Evolutionary conservation across 2,888 invertebrate species (phyloP).

Genomic region (Melipona bicolor): DNA sequence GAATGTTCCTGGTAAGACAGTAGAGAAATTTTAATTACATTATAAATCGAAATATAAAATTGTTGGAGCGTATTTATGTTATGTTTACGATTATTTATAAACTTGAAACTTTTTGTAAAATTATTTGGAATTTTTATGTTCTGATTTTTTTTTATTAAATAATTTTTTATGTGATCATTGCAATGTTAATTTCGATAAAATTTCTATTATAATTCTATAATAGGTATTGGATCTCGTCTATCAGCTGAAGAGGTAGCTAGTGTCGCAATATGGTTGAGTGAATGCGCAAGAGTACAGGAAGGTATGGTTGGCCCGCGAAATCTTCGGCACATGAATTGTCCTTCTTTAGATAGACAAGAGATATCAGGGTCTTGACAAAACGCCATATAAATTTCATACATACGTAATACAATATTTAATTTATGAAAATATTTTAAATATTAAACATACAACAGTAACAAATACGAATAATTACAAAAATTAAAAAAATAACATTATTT

Average conservation of each 20-base stretch:
- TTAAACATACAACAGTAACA: neutral
- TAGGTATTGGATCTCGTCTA: constrained; percentile 80
- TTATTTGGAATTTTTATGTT: neutral
- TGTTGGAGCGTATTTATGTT: neutral
- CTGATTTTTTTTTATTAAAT: neutral
- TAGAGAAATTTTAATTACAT: neutral
- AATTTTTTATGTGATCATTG: neutral
- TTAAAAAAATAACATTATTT: neutral
- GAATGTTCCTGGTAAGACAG: constrained; percentile 76
- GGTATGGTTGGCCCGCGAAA: constrained; percentile 90
- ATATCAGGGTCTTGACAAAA: constrained; percentile 34
- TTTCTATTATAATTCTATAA: neutral
- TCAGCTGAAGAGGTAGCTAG: constrained; percentile 77
- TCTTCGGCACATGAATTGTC: constrained; percentile 89
- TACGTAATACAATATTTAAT: neutral
- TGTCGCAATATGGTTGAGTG: constrained; percentile 81
- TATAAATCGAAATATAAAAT: neutral
- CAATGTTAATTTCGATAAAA: neutral
- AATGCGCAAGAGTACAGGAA: constrained; percentile 86
- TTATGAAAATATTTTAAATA: neutral
- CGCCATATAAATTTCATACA: neutral
- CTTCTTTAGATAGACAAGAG: constrained; percentile 86
- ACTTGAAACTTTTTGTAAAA: neutral
- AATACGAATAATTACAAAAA: neutral
- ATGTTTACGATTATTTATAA: neutral